Base-by-base conservation (phyloP, 92 coral and sea anemone species). In the Porites cylindrica region DNA sequence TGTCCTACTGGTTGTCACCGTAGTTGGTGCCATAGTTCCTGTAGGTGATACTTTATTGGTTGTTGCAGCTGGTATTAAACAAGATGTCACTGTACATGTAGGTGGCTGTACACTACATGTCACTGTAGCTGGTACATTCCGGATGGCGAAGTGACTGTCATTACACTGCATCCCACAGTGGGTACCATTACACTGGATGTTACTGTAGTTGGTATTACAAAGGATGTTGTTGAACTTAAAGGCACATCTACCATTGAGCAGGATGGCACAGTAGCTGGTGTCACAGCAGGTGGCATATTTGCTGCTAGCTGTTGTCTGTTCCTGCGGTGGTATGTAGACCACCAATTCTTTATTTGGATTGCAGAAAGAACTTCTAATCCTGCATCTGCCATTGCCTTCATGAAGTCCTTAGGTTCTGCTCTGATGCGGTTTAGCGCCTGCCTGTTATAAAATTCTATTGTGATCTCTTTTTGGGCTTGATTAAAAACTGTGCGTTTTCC, bases 311-410 rank as follows among this genome's bases (percentile, higher is more conserved):
- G 19, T n/a, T 19, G 29, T 38, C 58, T 62, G 17, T 32, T 70
- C 20, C 71, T 70, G 43, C 54, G 18, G 47, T 82, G 86, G 64
- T 82, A 82, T 50, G 79, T 82, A 21, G 68, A 69, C 86, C 86
- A 82, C 43, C 43, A 32, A 32, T 32, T 32, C 43, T 32, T 32
- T 32, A 82, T 82, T 66, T 82, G 87, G 8, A 17, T 13, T 50
- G 23, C 85, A 10, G 26, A 29, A 17, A 80, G 62, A 14, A 51
- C 75, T 52, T 65, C 75, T 13, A 82, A 70, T 14, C 87, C 87
- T 82, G 66, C 67, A 8, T 56, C 70, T 70, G 29, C 32, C 87
- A 82, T 82, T 54, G 79, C 87, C 18, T 17, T 72, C n/a, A 82
- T 82, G 7, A 19, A 71, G 52, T 82, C 87, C 32, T 70, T 72